Evolutionary conservation across 1,140 invertebrate genomes (phyloP), one percentile per base, ranked within the genome.

Genomic region (Drosophila carrolli): DNA sequence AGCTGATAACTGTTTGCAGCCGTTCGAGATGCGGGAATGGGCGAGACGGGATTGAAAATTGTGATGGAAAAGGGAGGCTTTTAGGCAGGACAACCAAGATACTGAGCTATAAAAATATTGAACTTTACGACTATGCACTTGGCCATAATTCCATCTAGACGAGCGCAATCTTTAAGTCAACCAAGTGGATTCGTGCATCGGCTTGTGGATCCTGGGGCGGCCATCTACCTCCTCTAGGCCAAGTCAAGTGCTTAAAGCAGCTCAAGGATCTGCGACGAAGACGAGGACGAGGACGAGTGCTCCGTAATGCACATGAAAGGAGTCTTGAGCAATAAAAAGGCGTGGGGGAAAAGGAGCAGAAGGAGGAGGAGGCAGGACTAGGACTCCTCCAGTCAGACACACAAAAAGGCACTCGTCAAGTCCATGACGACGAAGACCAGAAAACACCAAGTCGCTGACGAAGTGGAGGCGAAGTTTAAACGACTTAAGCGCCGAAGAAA

Each of bases 191-290:
- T 37, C 44, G 29, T 32, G 29, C 29, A 32, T 23, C 11, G 46
- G 46, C 11, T 27, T 14, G 16, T 16, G 35, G 35, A 51, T 27
- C 35, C 9, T 23, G 67, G 58, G 48, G 54, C 23, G 47, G 73
- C 61, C 10, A 23, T 32, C 29, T 8, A 16, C 48, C 62, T 46
- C 67, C 75, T 68, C 66, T 59, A 79, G 77, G 68, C 84, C 82
- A 88, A 88, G 84, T 88, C 84, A 89, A 88, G 84, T 88, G 80
- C 67, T 88, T 88, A 84, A 88, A 88, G 84, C 83, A 88, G 83
- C 83, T 88, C 84, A 86, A 86, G 83, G 81, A 63, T 6, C 29
- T 32, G 66, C 81, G 66, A 50, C 48, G 38, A 53, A n/a, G 50
- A 58, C 44, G 47, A 65, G 9, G 40, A 44, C 55, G 74, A 62